These are phyloP conservation scores for Siderastrea siderea DNA, from an alignment of 92 coral and sea anemone genomes.

Conservation along the genomic window DNA sequence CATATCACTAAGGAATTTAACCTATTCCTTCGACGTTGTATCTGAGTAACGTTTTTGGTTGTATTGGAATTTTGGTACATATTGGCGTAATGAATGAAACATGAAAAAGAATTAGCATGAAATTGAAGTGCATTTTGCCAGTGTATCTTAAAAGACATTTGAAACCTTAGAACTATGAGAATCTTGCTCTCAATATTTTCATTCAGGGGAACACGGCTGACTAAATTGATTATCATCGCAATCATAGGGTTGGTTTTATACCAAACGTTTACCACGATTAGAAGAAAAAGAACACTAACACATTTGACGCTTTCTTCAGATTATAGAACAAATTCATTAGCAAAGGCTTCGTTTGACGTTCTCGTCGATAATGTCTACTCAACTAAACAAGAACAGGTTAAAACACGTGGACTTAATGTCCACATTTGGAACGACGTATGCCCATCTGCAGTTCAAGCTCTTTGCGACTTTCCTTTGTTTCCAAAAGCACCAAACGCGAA, in stretches of 20 bases:
- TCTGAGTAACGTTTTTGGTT: too few species aligned
- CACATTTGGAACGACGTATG: constrained; percentile 62
- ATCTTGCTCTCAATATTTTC: not conserved
- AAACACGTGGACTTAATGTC: constrained; percentile 39
- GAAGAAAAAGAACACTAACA: not conserved
- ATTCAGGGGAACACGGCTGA: not conserved
- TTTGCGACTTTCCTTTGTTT: constrained; percentile 73
- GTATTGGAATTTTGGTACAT: too few species aligned
- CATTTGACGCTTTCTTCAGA: not conserved
- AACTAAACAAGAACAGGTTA: not conserved
- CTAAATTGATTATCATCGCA: not conserved
- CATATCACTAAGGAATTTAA: too few species aligned
- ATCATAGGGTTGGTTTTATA: constrained; percentile 1
- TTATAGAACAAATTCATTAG: not conserved
- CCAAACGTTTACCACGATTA: not conserved
- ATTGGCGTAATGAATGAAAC: too few species aligned
- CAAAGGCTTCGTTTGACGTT: not conserved
- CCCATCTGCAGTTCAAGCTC: constrained; percentile 35
- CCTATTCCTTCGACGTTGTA: too few species aligned
- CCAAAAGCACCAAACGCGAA: constrained; percentile 74
- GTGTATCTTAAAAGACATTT: too few species aligned
- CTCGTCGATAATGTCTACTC: not conserved
- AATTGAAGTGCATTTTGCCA: too few species aligned
- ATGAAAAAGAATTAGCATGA: too few species aligned
- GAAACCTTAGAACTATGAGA: not conserved